Percentiles rank a stretch among this genome's conserved stretches.
Evolutionary conservation across 2,113 vertebrate species (phyloP).

Genomic region (Paradoxurus hermaphroditus): DNA sequence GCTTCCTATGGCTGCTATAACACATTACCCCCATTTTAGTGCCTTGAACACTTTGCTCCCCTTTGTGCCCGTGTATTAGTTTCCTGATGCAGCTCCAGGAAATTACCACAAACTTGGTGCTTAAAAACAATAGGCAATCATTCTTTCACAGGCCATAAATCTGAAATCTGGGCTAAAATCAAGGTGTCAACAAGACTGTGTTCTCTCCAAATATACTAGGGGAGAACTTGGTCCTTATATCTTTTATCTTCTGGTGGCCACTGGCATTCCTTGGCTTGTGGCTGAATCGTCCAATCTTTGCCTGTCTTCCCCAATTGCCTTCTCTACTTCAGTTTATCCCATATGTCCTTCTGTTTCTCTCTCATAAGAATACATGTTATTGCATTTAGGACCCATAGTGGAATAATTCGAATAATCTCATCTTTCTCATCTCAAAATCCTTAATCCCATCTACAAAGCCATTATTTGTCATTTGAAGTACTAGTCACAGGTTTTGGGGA

Average conservation of each 20-base stretch:
- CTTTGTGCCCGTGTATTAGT: neutral
- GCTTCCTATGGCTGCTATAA: neutral
- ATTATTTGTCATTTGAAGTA: neutral
- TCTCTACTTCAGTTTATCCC: neutral
- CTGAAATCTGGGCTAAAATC: neutral
- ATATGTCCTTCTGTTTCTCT: neutral
- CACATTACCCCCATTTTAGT: neutral
- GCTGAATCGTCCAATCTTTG: too few relatives aligned
- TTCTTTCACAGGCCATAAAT: neutral
- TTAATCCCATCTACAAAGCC: neutral
- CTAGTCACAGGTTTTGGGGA: neutral
- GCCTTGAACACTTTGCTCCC: neutral
- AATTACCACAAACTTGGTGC: neutral
- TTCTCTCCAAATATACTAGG: neutral
- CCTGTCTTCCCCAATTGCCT: neutral
- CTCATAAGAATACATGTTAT: neutral
- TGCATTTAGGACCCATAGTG: neutral
- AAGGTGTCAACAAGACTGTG: neutral
- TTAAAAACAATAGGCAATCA: neutral
- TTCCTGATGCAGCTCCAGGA: neutral
- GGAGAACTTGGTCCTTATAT: neutral
- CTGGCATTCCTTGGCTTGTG: neutral
- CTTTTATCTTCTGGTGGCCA: neutral
- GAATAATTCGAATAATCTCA: neutral
- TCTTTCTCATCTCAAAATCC: neutral